phyloP scores from a whole-genome alignment of 2,113 vertebrate genomes.

The Tragelaphus buxtoni region DNA sequence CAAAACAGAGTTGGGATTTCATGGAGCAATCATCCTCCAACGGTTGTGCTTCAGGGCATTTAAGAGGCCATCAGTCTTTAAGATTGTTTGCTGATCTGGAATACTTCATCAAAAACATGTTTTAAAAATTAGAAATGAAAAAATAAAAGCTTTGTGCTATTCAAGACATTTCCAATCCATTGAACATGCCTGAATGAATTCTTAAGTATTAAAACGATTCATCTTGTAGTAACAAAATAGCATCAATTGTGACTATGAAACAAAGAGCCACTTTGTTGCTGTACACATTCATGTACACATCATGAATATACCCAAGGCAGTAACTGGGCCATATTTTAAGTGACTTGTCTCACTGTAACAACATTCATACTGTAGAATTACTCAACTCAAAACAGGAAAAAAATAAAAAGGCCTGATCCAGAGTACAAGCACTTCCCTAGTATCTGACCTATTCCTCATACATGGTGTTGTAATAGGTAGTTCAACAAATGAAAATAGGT shows the following conservation, averaged over 20 bases:
- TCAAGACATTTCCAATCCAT: background rate
- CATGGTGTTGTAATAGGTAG: background rate
- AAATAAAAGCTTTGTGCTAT: background rate
- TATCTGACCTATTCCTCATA: background rate
- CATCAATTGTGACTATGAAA: background rate
- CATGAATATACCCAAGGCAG: background rate
- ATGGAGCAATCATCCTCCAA: background rate
- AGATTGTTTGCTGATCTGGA: background rate
- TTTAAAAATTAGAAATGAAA: slow-evolving; percentile 18
- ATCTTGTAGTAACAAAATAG: slow-evolving; percentile 1
- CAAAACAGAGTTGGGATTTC: background rate
- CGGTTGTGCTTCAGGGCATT: background rate
- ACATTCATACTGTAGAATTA: background rate
- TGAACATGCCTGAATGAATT: background rate
- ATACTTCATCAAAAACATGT: slow-evolving; percentile 35
- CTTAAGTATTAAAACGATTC: slow-evolving; percentile 51
- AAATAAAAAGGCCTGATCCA: background rate
- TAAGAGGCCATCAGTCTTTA: slow-evolving; percentile 15
- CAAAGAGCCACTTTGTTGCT: background rate
- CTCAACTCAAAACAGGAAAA: background rate
- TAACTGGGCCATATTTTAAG: background rate
- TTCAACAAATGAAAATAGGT: background rate
- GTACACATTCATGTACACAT: background rate
- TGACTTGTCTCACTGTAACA: background rate
- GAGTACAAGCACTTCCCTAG: background rate